Evolutionary conservation across 2,888 invertebrate species (phyloP), one percentile per base, ranked within the genome.

Genomic region (Alviniconcha strummeri): DNA sequence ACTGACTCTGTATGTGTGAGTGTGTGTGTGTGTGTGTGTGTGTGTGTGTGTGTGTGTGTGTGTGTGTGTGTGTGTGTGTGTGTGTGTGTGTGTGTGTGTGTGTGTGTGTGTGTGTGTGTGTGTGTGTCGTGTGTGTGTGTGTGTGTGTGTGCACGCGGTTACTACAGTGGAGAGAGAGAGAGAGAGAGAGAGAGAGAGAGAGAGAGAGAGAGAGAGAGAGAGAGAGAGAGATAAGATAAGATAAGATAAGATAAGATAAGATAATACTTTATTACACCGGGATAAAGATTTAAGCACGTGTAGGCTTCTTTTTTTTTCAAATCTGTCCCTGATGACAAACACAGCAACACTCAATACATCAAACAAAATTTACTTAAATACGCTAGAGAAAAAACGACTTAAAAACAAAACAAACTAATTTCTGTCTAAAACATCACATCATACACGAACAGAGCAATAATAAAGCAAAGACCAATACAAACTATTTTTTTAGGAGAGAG

Each of bases 31-130:
- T 6, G 6, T 72, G 7, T 0, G 72, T 72, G 52, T 72, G 19
- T 74, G 8, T 52, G 72, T 52, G 72, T 72, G 72, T 72, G 72
- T 72, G 52, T 52, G 52, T 52, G 72, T 52, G 72, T 72, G 72
- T 52, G 72, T 52, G 72, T 72, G 72, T 11, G 72, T 72, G 72
- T 0, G 72, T 52, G 52, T 5, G 72, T 52, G 72, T 72, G 72
- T 2, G 72, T 72, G 72, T 72, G 72, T 72, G 72, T 8, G 52
- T 72, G 72, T 72, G 36, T 72, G 36, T 72, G 52, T 72, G 6
- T 72, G 72, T 72, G 72, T 72, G 72, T 72, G 72, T 52, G 72
- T 52, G 72, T 72, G 72, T 52, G 72, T 36, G 36, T 72, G 72
- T 72, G 72, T 74, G 36, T n/a, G n/a, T n/a, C n/a, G n/a, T n/a